A percentile compares a stretch with the other conserved stretches of the same genome.
These are phyloP conservation scores for Aleiodes testaceus DNA, from an alignment of 2,888 invertebrate species.

Conservation along the genomic window DNA sequence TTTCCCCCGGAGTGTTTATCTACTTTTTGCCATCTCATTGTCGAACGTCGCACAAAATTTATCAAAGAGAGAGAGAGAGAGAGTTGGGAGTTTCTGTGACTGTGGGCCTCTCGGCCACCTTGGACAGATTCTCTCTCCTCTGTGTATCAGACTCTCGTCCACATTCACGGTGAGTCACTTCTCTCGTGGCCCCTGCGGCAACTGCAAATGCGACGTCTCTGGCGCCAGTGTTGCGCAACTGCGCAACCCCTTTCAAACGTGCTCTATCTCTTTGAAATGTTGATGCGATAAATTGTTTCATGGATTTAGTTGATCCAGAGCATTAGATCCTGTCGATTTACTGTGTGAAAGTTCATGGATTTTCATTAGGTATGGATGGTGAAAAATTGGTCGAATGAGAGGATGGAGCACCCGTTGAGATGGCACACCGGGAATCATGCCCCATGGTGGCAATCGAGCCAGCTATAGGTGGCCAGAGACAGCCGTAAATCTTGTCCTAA, in stretches of 20 bases:
- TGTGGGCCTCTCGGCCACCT: constrained; percentile 60
- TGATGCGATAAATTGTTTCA: too few species aligned
- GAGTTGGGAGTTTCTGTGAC: constrained; percentile 48
- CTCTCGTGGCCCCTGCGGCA: constrained; percentile 46
- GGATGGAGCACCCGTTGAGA: constrained; percentile 42
- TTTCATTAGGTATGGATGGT: neutral
- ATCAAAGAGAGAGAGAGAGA: constrained; percentile 48
- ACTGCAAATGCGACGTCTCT: constrained; percentile 52
- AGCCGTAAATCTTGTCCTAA: constrained; percentile 72
- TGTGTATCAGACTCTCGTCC: constrained; percentile 50
- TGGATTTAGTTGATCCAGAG: too few species aligned
- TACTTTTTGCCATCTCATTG: constrained; percentile 20
- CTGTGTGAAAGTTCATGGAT: neutral
- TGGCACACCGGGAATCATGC: constrained; percentile 50
- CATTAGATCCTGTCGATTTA: neutral
- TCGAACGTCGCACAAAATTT: constrained; percentile 29
- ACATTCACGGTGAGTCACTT: constrained; percentile 65
- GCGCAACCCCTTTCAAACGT: constrained; percentile 26
- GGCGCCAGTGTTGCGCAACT: constrained; percentile 70
- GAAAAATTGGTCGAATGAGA: constrained; percentile 41
- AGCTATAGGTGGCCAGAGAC: constrained; percentile 65
- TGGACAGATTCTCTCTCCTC: constrained; percentile 59
- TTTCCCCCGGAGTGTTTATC: neutral
- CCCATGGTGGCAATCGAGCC: constrained; percentile 65
- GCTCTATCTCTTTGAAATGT: too few species aligned